These are phyloP conservation scores for Corydoras sp. DNA, from an alignment of 2,113 vertebrate genomes.

Conservation along the genomic window DNA sequence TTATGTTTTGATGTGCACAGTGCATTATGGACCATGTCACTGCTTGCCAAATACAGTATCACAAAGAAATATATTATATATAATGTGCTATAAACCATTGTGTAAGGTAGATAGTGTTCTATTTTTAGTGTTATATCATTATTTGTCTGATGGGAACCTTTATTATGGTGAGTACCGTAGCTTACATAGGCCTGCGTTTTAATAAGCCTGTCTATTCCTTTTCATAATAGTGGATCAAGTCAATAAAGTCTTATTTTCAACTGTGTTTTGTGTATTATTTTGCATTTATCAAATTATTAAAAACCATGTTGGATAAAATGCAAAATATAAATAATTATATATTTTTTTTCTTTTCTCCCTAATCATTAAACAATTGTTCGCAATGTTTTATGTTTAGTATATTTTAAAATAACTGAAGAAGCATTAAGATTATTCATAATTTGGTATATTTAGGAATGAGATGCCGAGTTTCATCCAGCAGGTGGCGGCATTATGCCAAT, in stretches of 20 bases:
- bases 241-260: not conserved
- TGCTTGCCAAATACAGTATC: conserved; percentile 22
- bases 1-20: no score
- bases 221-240: not conserved
- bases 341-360: no score
- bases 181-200: not conserved
- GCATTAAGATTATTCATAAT: no score
- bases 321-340: no score
- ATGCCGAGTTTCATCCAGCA: conserved; percentile 5
- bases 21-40: not conserved
- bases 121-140: conserved; percentile 2
- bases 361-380: no score
- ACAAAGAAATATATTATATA: not conserved
- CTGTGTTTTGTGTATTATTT: no score
- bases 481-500: conserved; percentile 26
- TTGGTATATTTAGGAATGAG: no score
- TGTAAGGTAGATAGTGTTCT: not conserved
- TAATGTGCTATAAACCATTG: not conserved
- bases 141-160: not conserved
- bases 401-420: no score
- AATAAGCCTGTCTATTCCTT: not conserved
- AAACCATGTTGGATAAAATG: not conserved
- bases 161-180: not conserved
- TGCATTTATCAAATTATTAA: no score
- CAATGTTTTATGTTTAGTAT: no score